phyloP scores from a whole-genome alignment of 2,888 invertebrate genomes.

The Noctua comes region DNA sequence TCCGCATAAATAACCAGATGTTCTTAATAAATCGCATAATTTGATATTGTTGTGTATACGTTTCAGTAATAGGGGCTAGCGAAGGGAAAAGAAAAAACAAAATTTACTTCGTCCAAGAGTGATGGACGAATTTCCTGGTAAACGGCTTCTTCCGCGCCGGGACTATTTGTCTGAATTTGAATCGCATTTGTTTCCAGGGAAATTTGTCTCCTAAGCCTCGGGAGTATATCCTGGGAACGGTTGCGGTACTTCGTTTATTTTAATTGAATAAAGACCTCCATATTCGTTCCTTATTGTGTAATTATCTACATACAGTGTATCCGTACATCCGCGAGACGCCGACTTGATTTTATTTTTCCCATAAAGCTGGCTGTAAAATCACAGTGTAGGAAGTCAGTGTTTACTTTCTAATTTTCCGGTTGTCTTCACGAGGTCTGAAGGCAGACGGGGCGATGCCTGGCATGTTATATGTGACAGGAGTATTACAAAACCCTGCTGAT shows the following conservation, averaged over 20 bases:
- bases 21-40: conserved; percentile 62
- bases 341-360: conserved; percentile 68
- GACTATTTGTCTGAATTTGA: conserved; percentile 90
- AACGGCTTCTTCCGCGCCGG: conserved; percentile 87
- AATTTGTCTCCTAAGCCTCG: conserved; percentile 89
- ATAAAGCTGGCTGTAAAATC: conserved; percentile 75
- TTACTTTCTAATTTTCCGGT: conserved; percentile 89
- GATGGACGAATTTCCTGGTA: conserved; percentile 90
- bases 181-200: conserved; percentile 89
- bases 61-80: conserved; percentile 73
- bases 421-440: conserved; percentile 85
- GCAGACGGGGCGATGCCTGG: conserved; percentile 77
- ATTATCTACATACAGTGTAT: conserved; percentile 73
- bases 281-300: conserved; percentile 74
- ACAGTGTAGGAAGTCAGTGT: conserved; percentile 78
- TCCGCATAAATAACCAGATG: conserved; percentile 55
- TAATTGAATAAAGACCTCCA: conserved; percentile 86
- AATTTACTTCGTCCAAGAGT: conserved; percentile 86
- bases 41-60: conserved; percentile 64
- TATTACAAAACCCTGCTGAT: conserved; percentile 79
- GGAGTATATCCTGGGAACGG: conserved; percentile 81
- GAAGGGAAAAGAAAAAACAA: conserved; percentile 82
- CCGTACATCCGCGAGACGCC: conserved; percentile 50
- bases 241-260: conserved; percentile 82
- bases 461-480: conserved; percentile 80